Percentiles rank a stretch among this genome's conserved stretches.
phyloP scores from a whole-genome alignment of 2,888 invertebrate genomes.

The Drosophila buzzatii region DNA sequence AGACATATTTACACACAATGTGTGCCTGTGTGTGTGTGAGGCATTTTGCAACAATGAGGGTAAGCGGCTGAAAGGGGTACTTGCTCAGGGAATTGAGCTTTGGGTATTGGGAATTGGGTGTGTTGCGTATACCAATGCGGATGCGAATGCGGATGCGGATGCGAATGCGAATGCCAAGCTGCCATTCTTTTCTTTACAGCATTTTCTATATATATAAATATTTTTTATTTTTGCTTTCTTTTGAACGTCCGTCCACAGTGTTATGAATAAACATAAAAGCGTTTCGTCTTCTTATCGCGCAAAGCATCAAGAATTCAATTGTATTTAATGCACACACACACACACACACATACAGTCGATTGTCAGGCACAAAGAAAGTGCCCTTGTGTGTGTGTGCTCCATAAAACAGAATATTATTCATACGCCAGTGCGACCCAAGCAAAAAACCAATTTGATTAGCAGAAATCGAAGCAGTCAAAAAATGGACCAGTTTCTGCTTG shows the following conservation, averaged over 20 bases:
- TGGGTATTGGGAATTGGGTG: slow-evolving; percentile 39
- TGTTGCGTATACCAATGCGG: slow-evolving; percentile 36
- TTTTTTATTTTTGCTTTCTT: background rate
- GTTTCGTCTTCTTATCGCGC: slow-evolving; percentile 65
- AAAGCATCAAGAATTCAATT: slow-evolving; percentile 75
- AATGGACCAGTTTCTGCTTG: slow-evolving; percentile 22
- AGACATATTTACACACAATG: slow-evolving; percentile 20
- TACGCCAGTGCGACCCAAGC: slow-evolving; percentile 49
- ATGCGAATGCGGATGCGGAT: slow-evolving; percentile 24
- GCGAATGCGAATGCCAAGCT: slow-evolving; percentile 21
- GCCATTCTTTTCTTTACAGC: slow-evolving; percentile 10
- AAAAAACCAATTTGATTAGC: slow-evolving; percentile 60
- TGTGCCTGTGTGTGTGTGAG: slow-evolving; percentile 18
- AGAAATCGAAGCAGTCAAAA: slow-evolving; percentile 27
- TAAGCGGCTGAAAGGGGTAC: slow-evolving; percentile 41
- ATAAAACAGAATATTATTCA: slow-evolving; percentile 64
- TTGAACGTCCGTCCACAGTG: slow-evolving; percentile 37
- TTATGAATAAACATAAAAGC: slow-evolving; percentile 78
- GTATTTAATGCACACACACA: slow-evolving; percentile 60
- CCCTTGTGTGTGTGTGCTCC: slow-evolving; percentile 29
- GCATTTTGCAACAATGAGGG: slow-evolving; percentile 49
- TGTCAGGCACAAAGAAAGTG: slow-evolving; percentile 62
- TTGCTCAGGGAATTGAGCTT: slow-evolving; percentile 36
- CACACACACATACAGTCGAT: slow-evolving; percentile 46
- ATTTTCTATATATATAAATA: background rate